Evolutionary conservation across 2,113 vertebrate genomes (phyloP), one percentile per base, ranked within the genome.

Genomic region (Xyliphius kryptos): DNA sequence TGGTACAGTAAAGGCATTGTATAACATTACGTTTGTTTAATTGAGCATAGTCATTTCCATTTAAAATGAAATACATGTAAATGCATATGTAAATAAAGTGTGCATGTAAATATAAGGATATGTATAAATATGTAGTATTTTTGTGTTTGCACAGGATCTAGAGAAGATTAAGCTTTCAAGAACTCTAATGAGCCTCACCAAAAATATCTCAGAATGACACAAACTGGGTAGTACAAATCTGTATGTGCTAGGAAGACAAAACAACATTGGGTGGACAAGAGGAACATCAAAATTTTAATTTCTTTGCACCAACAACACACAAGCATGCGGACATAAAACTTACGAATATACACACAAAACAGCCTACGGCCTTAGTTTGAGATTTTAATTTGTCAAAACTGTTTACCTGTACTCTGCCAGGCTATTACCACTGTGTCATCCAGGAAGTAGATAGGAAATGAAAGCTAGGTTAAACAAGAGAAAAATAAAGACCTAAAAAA

Each of bases 351-450:
- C 36, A 58, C 10, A 15, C 46, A 26, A 20, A 61, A 58, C 56
- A 52, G 15, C 16, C 26, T 15, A 5, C 20, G 49, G 49, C 32
- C 10, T 55, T 64, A 15, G 55, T 32, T 61, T 67, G 40, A 60
- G 67, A 76, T 73, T 76, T 73, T 67, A 73, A 70, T 76, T 70
- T 76, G 70, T 76, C 70, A 73, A 73, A 76, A 72, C 70, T 69
- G 67, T 73, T 76, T 76, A 76, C 70, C 37, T 46, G 57, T 53
- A 58, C 51, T 41, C n/a, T 10, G 62, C 71, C 62, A 76, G 48
- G 67, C 74, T 75, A 72, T 75, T 75, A 75, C 63, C 67, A 72
- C 53, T 52, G 49, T 73, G 70, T 66, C 68, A 73, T 64, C 57
- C 46, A 8, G 52, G 60, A 61, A 73, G 63, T 49, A 60, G 61